Base-by-base conservation (phyloP, 1,140 invertebrate species). In the Amphibalanus amphitrite region DNA sequence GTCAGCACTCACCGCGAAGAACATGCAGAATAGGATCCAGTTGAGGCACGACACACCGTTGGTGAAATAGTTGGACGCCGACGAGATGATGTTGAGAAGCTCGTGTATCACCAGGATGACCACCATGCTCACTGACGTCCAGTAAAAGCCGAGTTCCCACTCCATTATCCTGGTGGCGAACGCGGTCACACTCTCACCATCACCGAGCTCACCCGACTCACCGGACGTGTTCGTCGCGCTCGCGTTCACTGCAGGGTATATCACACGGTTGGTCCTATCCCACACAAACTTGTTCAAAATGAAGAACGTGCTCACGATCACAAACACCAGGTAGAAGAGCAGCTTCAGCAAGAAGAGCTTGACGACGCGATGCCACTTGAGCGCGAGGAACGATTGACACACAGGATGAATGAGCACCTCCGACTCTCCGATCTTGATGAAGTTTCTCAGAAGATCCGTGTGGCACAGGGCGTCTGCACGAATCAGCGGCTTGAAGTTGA, bases 41-140 rank as follows among this genome's bases (percentile, higher is more conserved):
- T 67, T 67, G 17, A 67, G 10, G n/a, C 28, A 67, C 8, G 65
- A 67, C 17, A 67, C 28, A 17, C 6, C 65, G 20, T 28, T 28
- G 75, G 91, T 89, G 38, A 85, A 86, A 71, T 91, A 84, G 79
- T 91, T 91, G 76, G 90, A 88, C 74, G 82, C 65, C 23, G 65
- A 67, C 17, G 65, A 67, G 26, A 67, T 26, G 28, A 67, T 67
- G 65, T 67, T 67, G 65, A 67, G 26, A 10, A 67, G 8, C 28
- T 67, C 70, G 0, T 69, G 65, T 25, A 75, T 30, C 20, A 76
- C 74, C 20, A 69, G 59, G 17, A 74, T 68, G 28, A 74, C 73
- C n/a, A 76, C 65, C n/a, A 75, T 28, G 1, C 70, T 72, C 59
- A 76, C 75, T 67, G 29, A 72, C 73, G 68, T 76, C 71, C 26